Conservation (phyloP, 2,113 vertebrate species). For the Bungarus multicinctus region DNA sequence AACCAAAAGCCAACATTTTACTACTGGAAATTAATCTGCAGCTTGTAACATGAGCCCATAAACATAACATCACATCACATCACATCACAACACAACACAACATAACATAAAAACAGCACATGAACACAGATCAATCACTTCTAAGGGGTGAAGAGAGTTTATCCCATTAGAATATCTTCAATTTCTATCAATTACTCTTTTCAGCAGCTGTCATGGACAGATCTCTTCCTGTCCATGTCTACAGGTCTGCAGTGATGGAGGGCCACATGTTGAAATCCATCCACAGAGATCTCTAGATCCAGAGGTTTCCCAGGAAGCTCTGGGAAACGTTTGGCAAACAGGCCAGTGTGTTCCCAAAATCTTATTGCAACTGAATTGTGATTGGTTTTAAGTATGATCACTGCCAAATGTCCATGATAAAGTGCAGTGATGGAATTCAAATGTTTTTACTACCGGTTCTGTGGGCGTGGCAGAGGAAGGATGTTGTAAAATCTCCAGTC, state of each 20-base stretch:
- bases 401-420: background rate
- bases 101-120: background rate
- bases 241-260: background rate
- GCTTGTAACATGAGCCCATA: constrained; percentile 10
- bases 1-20: background rate
- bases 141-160: background rate
- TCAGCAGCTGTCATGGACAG: background rate
- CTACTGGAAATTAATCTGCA: constrained; percentile 14
- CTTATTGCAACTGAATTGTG: background rate
- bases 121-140: background rate
- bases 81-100: too few species aligned
- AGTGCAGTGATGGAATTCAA: too few species aligned
- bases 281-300: background rate
- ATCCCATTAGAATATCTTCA: background rate
- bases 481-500: too few species aligned
- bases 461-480: too few species aligned
- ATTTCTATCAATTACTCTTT: background rate
- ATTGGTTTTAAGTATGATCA: background rate
- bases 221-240: background rate
- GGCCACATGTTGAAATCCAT: background rate
- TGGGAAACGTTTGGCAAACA: background rate
- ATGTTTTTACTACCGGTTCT: too few species aligned
- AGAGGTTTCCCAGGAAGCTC: background rate
- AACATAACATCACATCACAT: too few species aligned
- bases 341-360: background rate